Evolutionary conservation across 2,797 vertebrate genomes (phyloP).

Genomic region (Muscicapa comitata): DNA sequence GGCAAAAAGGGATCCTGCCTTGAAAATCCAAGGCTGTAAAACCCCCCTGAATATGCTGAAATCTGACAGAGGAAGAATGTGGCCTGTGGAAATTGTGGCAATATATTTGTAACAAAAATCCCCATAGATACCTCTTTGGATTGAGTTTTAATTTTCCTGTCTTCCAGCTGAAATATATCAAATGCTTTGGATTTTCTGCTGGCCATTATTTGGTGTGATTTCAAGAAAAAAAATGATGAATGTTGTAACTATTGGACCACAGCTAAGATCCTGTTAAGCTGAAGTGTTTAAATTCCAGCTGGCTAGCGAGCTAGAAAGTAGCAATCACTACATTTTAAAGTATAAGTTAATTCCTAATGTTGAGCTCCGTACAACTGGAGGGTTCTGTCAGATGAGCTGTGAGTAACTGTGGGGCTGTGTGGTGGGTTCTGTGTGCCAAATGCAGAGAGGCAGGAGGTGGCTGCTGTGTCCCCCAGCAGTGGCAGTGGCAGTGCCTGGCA

Average conservation of each 20-base stretch:
- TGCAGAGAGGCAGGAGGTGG: not conserved
- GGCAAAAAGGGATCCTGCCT: not conserved
- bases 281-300: not conserved
- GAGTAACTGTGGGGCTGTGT: not conserved
- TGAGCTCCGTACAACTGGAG: not conserved
- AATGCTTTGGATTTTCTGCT: not conserved
- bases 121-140: rapidly evolving
- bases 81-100: not conserved
- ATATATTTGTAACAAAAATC: not conserved
- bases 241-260: not conserved
- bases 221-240: not conserved
- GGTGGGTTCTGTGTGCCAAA: not conserved
- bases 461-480: not conserved
- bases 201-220: not conserved
- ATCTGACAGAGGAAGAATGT: not conserved
- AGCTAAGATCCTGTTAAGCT: not conserved
- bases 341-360: not conserved
- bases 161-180: not conserved
- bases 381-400: not conserved
- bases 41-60: not conserved
- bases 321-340: not conserved
- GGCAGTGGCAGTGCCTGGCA: not conserved
- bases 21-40: not conserved
- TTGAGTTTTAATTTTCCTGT: not conserved
- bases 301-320: not conserved